Evolutionary conservation across 2,888 invertebrate species (phyloP), one percentile per base, ranked within the genome.

Genomic region (Tubulanus polymorphus): DNA sequence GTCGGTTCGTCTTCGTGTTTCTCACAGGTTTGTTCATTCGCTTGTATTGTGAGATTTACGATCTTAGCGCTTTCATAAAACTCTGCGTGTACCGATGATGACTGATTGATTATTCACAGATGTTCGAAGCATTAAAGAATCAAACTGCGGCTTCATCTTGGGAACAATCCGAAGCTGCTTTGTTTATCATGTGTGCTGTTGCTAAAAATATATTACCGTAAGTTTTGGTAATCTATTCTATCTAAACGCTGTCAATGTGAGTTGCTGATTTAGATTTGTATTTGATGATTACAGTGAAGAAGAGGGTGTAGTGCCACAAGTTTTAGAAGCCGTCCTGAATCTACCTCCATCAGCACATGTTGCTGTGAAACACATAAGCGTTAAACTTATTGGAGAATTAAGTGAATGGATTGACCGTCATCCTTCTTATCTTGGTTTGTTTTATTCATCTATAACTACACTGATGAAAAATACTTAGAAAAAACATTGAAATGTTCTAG

Each of bases 391-490:
- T 47, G 94, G 93, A 0, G 93, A 95, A 81, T 83, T 95, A 37
- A 88, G 91, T 75, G 96, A 97, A 76, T 97, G 96, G 96, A 88
- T 96, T 53, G 90, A 93, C 72, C 85, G 85, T 67, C 93, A 95
- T 81, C 85, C 91, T 0, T 85, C 86, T 62, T 87, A 88, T 50
- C 80, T 94, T 65, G 84, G 85, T 85, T 73, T 73, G 61, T 52
- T 28, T 46, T 12, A n/a, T n/a, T n/a, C n/a, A n/a, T n/a, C n/a
- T n/a, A n/a, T n/a, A n/a, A n/a, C n/a, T n/a, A n/a, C n/a, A n/a
- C n/a, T n/a, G n/a, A n/a, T n/a, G n/a, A n/a, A n/a, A n/a, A n/a
- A n/a, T n/a, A n/a, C n/a, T n/a, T n/a, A n/a, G n/a, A n/a, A n/a
- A n/a, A n/a, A n/a, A n/a, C n/a, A n/a, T n/a, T n/a, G n/a, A n/a